Base-by-base conservation (phyloP, 1,140 invertebrate genomes). In the Zaprionus vittiger region DNA sequence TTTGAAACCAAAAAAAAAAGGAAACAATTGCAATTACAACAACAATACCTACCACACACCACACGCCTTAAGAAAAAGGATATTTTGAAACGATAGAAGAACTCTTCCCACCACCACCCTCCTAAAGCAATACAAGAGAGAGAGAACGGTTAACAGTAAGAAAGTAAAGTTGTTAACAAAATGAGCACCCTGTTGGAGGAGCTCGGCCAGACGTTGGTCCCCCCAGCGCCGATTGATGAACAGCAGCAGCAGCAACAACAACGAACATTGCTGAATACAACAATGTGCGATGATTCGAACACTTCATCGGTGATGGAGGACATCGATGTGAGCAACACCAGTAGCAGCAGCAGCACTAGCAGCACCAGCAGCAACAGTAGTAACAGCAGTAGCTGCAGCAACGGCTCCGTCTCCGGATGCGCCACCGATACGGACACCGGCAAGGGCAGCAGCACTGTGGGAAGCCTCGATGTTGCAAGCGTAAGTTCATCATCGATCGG, bases 241-340 rank as follows among this genome's bases (percentile, higher is more conserved):
- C 61, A 74, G 17, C 34, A 62, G 56, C 44, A 73, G 26, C 57
- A 69, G 20, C 59, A 63, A 44, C 44, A 55, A 22, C 22, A 63
- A 54, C 65, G 47, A 11, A 5, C 28, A 15, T 5, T 38, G 24
- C 31, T 83, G n/a, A 66, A 65, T 24, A 41, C 70, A 6, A 49
- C 74, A 17, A 54, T 80, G 9, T 79, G 78, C 47, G 83, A 87
- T 57, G 83, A 87, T 61, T 79, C 84, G 17, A 83, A 66, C 31
- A 66, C 72, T 38, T 77, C 74, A 24, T 77, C 77, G n/a, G 66
- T 84, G 31, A 65, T 83, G 28, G 83, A 87, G 55, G 83, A 87
- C 49, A 79, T 73, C n/a, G 83, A 87, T 60, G 85, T 76, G 28
- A 80, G 83, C 56, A 89, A 89, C 11, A 90, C 85, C 44, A 85